Evolutionary conservation across 2,888 invertebrate genomes (phyloP).

Genomic region (Alcis repandata): DNA sequence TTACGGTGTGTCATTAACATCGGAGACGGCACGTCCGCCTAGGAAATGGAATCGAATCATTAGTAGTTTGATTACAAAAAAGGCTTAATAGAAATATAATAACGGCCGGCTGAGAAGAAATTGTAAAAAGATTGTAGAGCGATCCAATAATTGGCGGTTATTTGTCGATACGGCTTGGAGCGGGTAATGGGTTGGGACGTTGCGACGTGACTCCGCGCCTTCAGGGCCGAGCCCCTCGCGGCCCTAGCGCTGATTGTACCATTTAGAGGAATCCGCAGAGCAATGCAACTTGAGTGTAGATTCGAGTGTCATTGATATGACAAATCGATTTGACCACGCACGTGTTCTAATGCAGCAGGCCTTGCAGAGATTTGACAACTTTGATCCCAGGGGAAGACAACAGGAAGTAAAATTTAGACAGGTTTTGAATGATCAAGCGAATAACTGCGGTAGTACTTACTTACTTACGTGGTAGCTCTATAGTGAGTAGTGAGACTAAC

Average conservation of each 20-base stretch:
- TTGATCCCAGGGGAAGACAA: too few species aligned
- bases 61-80: conserved; percentile 87
- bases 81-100: conserved; percentile 87
- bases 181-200: conserved; percentile 82
- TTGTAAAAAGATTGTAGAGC: conserved; percentile 87
- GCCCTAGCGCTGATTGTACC: conserved; percentile 58
- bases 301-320: conserved; percentile 19
- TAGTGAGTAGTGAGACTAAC: too few species aligned
- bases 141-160: conserved; percentile 86
- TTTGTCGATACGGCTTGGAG: conserved; percentile 86
- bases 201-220: conserved; percentile 85
- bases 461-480: too few species aligned
- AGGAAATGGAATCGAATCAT: conserved; percentile 87
- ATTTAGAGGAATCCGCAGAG: conserved; percentile 74
- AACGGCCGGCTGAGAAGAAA: conserved; percentile 84
- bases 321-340: background rate
- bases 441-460: too few species aligned
- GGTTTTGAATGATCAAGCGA: too few species aligned
- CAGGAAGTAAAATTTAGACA: too few species aligned
- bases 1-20: conserved; percentile 85
- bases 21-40: conserved; percentile 85
- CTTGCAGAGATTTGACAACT: background rate
- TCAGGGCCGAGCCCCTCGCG: conserved; percentile 55
- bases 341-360: background rate
- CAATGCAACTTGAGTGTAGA: conserved; percentile 43